Conservation (phyloP, 2,797 vertebrate genomes). For the Denticeps clupeoides region DNA sequence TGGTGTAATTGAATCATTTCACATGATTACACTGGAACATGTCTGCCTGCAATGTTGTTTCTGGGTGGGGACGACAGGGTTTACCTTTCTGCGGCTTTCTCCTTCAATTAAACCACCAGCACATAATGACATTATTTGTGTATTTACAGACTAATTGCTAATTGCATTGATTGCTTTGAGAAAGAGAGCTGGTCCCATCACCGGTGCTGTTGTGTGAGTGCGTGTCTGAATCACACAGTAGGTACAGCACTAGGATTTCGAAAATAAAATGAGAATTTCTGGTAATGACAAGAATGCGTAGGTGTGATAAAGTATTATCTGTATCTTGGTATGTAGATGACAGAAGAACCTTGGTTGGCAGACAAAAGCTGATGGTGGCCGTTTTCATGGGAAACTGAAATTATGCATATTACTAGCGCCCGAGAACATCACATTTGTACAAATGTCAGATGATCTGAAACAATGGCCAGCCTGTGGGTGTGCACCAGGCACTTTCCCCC, state of each 20-base stretch:
- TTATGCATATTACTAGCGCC: conserved; percentile 3
- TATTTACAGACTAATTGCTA: conserved; percentile 12
- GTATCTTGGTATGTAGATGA: no score
- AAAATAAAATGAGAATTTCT: no score
- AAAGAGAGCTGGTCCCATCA: no score
- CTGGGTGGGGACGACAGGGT: conserved; percentile 13
- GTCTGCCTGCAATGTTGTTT: conserved; percentile 4
- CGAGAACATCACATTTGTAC: no score
- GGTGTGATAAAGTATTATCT: no score
- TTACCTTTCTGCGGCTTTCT: conserved; percentile 13
- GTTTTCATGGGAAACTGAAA: conserved; percentile 13
- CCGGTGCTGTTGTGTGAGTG: no score
- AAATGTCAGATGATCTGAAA: no score
- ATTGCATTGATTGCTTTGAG: no score
- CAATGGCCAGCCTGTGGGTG: no score
- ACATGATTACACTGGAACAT: conserved; percentile 9
- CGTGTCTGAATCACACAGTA: conserved; percentile 1
- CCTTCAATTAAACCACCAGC: conserved; percentile 28
- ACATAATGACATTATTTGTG: conserved; percentile 29
- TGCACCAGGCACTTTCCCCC: no score
- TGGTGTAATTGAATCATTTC: conserved; percentile 15
- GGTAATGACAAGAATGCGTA: no score
- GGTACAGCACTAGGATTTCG: no score
- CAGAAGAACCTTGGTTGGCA: not conserved
- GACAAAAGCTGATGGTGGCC: conserved; percentile 18